Evolutionary conservation across 2,113 vertebrate species (phyloP), one percentile per base, ranked within the genome.

Genomic region (Bolborhynchus lineola): DNA sequence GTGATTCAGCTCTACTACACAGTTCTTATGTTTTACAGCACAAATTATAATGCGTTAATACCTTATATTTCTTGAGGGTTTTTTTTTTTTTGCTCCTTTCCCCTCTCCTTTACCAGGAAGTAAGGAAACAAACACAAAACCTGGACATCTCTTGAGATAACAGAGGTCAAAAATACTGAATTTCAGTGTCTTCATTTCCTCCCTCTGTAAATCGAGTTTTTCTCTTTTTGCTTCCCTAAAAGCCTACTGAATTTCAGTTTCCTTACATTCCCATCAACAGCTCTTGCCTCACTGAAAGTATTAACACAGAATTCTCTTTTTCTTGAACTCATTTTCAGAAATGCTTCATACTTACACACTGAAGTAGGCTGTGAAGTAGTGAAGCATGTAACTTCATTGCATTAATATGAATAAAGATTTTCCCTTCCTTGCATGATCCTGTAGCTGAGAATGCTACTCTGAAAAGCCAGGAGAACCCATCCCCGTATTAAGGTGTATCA

Each of bases 21-120:
- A 21, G 69, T 16, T 44, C 69, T 65, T 21, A 62, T 5, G 41
- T 46, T 63, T 57, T 35, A 81, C 57, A 93, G 63, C 46, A 50
- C 26, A 55, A 4, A n/a, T 35, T n/a, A 25, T 6, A 70, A 83
- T 9, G 24, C 7, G 4, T 35, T 55, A 57, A 71, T 53, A 26
- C 5, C 4, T 68, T 50, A 28, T n/a, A 29, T 35, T 59, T 81
- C 31, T 50, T 2, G 2, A 72, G 25, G 10, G 31, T 7, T 7
- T 1, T 49, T 7, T n/a, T 50, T 69, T 37, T 16, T 20, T 1
- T 3, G 5, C 9, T 10, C 39, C 14, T 35, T 35, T 1, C n/a
- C 25, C 9, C 5, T 6, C 21, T 57, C 24, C 28, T 63, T 75
- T 75, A 71, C 37, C 2, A 16, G 39, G 23, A 82, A 89, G 78